Evolutionary conservation across 2,888 invertebrate genomes (phyloP), one percentile per base, ranked within the genome.

Genomic region (Alitta virens): DNA sequence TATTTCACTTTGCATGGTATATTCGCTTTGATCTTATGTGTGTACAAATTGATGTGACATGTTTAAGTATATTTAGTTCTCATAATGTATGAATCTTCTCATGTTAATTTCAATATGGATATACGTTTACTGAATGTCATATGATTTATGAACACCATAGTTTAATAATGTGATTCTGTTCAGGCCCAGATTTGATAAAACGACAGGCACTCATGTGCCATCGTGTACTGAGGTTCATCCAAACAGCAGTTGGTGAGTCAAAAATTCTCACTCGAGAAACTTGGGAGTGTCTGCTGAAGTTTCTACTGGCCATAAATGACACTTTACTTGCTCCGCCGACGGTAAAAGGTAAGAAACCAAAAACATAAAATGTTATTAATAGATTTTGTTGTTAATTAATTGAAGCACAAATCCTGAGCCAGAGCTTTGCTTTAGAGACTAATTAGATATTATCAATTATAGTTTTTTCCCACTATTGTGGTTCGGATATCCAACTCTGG

Each of bases 241-340:
- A 80, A 68, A 63, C 90, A 74, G 88, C 91, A 7, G 89, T 91
- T 9, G 88, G 90, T 73, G 88, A 89, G 63, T 91, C 91, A 0
- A 87, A 86, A 68, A 85, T 86, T 57, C 86, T 97, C 73, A 91
- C 91, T 56, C 86, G 90, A 23, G 90, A 91, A 71, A 94, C 96
- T 7, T 98, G 97, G 97, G 91, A 94, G 76, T 87, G 92, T 1
- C 82, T 97, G 42, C 85, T 97, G 54, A 84, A 93, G 63, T 91
- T 97, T 82, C 85, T 97, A 68, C 85, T 97, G 65, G 90, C 91
- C 33, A 91, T 96, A 40, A 96, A 95, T 76, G 91, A 95, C 71
- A 92, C 93, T 9, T 85, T 97, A 43, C 85, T 97, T 64, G 90
- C 94, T 1, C 94, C 96, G 25, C 96, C 97, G 5, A 38, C 46